phyloP scores from a whole-genome alignment of 1,140 invertebrate genomes.

The Penaeus indicus region DNA sequence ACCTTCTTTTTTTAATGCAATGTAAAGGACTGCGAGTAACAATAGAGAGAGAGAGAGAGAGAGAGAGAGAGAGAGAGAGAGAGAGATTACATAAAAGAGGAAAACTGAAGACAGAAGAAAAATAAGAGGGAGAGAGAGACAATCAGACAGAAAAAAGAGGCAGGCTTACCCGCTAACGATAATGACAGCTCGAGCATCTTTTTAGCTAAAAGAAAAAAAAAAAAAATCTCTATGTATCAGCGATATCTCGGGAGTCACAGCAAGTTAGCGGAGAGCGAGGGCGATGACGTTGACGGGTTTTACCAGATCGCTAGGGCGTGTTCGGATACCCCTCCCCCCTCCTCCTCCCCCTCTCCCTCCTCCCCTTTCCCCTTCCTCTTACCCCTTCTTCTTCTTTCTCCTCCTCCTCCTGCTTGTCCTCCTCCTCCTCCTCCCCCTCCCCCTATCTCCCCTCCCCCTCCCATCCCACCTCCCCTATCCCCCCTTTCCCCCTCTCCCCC shows the following conservation, averaged over 20 bases:
- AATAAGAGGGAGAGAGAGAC: too few relatives aligned
- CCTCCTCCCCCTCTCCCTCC: not conserved
- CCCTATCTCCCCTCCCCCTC: not conserved
- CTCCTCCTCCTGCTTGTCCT: not conserved
- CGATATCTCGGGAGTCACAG: too few relatives aligned
- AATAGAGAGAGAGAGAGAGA: not conserved
- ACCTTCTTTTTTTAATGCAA: slow-evolving; percentile 1
- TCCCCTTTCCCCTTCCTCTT: not conserved
- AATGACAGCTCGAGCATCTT: too few relatives aligned
- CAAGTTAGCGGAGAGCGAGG: too few relatives aligned
- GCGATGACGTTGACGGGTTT: too few relatives aligned
- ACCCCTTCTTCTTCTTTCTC: not conserved
- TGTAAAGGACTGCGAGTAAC: not conserved
- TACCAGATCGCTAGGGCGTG: too few relatives aligned
- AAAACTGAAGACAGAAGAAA: not conserved
- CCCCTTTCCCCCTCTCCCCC: not conserved
- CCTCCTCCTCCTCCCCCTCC: not conserved
- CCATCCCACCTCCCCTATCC: not conserved
- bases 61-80: slow-evolving; percentile 38
- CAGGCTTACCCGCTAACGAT: too few relatives aligned
- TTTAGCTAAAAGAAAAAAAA: too few relatives aligned
- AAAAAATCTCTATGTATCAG: too few relatives aligned
- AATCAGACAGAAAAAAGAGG: too few relatives aligned
- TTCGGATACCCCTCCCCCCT: too few relatives aligned
- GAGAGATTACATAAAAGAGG: too few relatives aligned